phyloP scores from a whole-genome alignment of 1,140 invertebrate genomes.

The Eumaeus atala region DNA sequence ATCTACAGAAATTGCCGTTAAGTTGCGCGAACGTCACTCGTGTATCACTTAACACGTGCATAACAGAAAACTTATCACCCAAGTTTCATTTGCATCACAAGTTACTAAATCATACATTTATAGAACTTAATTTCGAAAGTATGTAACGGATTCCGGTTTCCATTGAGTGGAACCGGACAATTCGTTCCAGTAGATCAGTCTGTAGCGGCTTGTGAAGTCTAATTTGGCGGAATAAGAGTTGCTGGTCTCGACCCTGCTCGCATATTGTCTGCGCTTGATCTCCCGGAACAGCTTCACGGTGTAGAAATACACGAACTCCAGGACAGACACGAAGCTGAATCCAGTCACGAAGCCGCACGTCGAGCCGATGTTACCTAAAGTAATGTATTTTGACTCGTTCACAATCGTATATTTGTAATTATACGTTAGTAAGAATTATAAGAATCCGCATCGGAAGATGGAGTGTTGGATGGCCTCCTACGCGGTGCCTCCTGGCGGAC shows the following conservation, averaged over 20 bases:
- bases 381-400: neutral
- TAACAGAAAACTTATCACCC: no score
- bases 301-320: slow-evolving; percentile 76
- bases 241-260: slow-evolving; percentile 16
- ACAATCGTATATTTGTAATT: no score
- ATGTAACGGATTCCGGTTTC: slow-evolving; percentile 15
- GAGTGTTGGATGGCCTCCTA: no score
- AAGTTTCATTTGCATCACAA: no score
- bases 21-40: no score
- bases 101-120: no score
- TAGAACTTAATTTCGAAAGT: neutral
- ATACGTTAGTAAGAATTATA: no score
- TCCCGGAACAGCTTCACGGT: slow-evolving; percentile 52
- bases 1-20: no score
- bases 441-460: no score
- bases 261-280: slow-evolving; percentile 24
- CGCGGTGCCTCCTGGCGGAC: no score
- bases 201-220: slow-evolving; percentile 40
- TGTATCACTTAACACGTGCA: no score
- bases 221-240: slow-evolving; percentile 25
- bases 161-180: slow-evolving; percentile 32
- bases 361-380: slow-evolving; percentile 77
- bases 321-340: slow-evolving; percentile 76
- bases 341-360: slow-evolving; percentile 77
- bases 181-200: slow-evolving; percentile 61